Conservation (phyloP, 2,113 vertebrate species). For the Zosterops borbonicus region DNA sequence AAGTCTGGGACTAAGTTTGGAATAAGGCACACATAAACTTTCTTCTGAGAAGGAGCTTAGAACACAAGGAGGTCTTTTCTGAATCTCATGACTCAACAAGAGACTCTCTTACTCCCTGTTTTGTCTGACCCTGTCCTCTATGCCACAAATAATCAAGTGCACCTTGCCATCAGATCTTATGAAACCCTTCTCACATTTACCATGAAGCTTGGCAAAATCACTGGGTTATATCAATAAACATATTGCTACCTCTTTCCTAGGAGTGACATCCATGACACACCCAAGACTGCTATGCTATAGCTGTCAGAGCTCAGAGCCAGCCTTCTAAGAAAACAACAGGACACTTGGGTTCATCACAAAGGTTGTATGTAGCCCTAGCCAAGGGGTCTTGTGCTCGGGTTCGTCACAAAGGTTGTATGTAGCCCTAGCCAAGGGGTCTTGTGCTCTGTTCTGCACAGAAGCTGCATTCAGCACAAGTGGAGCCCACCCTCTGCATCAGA, state of each 20-base stretch:
- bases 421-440: not conserved
- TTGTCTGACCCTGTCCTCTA: not conserved
- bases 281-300: accelerated
- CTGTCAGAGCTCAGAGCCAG: not conserved
- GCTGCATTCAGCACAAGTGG: not conserved
- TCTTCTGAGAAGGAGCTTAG: not conserved
- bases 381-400: not conserved
- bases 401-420: not conserved
- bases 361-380: not conserved
- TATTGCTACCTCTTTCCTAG: not conserved
- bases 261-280: not conserved
- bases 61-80: not conserved
- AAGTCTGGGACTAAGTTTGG: not conserved
- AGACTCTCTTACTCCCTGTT: not conserved
- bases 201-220: not conserved
- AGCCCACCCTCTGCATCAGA: not conserved
- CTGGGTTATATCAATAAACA: not conserved
- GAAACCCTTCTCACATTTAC: not conserved
- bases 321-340: not conserved
- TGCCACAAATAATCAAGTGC: not conserved
- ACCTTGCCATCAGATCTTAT: not conserved
- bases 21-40: not conserved
- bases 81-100: not conserved
- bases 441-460: not conserved
- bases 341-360: not conserved